Conservation (phyloP, 2,797 vertebrate genomes). For the Pseudopleuronectes americanus region DNA sequence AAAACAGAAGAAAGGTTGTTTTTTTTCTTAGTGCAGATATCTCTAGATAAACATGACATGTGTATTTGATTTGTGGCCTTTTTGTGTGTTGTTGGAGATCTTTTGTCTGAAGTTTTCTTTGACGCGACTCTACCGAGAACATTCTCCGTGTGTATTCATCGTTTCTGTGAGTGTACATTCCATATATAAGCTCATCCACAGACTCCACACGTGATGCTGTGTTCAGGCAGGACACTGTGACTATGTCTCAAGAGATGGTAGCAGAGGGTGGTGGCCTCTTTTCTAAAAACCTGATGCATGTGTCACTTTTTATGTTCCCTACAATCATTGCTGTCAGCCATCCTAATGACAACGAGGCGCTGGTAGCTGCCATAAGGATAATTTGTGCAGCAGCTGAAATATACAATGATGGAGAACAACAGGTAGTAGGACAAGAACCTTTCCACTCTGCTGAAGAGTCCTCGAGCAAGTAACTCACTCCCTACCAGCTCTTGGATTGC, state of each 20-base stretch:
- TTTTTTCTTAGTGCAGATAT: slow-evolving; percentile 32
- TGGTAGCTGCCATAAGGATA: slow-evolving; percentile 25
- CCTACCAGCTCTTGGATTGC: not conserved
- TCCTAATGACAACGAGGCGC: slow-evolving; percentile 11
- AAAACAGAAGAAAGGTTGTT: slow-evolving; percentile 32
- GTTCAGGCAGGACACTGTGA: slow-evolving; percentile 14
- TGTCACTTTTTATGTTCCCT: slow-evolving; percentile 64
- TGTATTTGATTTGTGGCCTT: slow-evolving; percentile 69
- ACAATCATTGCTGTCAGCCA: slow-evolving; percentile 51
- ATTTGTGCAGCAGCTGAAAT: slow-evolving; percentile 4
- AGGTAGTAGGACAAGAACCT: not conserved
- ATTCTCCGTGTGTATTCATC: slow-evolving; percentile 3
- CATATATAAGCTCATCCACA: slow-evolving; percentile 31
- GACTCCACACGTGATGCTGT: slow-evolving; percentile 36
- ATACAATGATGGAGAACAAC: not conserved
- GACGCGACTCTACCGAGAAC: slow-evolving; percentile 23
- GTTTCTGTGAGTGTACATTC: slow-evolving; percentile 59
- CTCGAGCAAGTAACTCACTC: slow-evolving; percentile 25
- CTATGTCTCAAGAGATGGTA: slow-evolving; percentile 20
- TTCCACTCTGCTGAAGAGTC: slow-evolving; percentile 37
- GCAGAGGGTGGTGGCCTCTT: slow-evolving; percentile 33
- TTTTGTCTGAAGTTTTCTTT: slow-evolving; percentile 60
- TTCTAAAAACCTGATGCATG: slow-evolving; percentile 57
- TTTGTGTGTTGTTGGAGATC: slow-evolving; percentile 41
- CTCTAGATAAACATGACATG: slow-evolving; percentile 32